Evolutionary conservation across 1,140 invertebrate species (phyloP), one percentile per base, ranked within the genome.

Genomic region (Neodiprion virginianus): DNA sequence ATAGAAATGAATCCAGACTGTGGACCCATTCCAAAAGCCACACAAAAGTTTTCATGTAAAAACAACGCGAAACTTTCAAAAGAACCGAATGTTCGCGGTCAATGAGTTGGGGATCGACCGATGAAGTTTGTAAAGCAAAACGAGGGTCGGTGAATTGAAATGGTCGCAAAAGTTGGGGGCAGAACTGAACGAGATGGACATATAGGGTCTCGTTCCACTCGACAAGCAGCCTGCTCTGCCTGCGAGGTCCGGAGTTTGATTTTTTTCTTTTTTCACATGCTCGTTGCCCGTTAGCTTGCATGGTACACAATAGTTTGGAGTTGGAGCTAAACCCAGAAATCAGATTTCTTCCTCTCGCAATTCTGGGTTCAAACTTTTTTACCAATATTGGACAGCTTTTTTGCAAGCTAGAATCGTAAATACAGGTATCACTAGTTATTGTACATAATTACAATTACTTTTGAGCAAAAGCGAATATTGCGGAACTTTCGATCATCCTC

Each of bases 91-190:
- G 53, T 12, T 61, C 53, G 53, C 8, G 53, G 53, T 61, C 53
- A 61, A 14, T 61, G 53, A 61, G 53, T 61, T 61, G 53, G 53
- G 53, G 53, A 61, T 61, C 53, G 53, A 61, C 53, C 53, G 53
- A 17, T 61, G 8, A 61, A 61, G 53, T 61, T 61, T 61, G 53
- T 17, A 61, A 61, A 61, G n/a, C 53, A 61, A 61, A 61, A 61
- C 53, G 3, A 61, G 53, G 53, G 53, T 61, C 53, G 53, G 53
- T 61, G 53, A 61, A 61, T 61, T 61, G 53, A 61, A 61, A 61
- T 61, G 53, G 53, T 61, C 53, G 53, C 7, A 61, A 17, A 61
- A 61, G 11, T 61, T 61, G 4, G 8, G 53, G 53, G n/a, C n/a
- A 17, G 53, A 61, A 17, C 11, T 61, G 53, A 17, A 61, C 53